A percentile compares a stretch with the other conserved stretches of the same genome.
Conservation (phyloP, 2,888 invertebrate species). For the Meghimatium bilineatum region DNA sequence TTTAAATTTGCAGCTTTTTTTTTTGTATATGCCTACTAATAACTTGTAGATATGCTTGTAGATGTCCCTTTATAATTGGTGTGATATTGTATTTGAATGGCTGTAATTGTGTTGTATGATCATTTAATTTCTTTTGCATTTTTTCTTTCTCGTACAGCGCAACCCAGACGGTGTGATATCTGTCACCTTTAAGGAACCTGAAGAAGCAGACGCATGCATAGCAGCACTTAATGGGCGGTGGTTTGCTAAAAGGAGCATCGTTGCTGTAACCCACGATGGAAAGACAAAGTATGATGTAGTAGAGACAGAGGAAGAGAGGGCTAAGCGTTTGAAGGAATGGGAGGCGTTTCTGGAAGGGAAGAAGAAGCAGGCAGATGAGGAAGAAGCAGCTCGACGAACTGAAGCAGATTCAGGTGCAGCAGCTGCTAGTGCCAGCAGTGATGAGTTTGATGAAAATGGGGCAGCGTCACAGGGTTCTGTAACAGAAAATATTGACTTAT, state of each 20-base stretch:
- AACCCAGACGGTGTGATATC: slow-evolving; percentile 96
- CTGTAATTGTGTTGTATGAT: too few relatives aligned
- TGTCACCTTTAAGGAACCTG: slow-evolving; percentile 91
- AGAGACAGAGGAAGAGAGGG: slow-evolving; percentile 92
- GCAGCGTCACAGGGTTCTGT: neutral
- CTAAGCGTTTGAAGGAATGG: slow-evolving; percentile 90
- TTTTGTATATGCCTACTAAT: too few relatives aligned
- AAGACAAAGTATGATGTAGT: slow-evolving; percentile 92
- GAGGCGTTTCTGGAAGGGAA: slow-evolving; percentile 78
- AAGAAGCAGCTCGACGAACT: neutral
- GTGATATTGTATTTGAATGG: too few relatives aligned
- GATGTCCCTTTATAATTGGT: too few relatives aligned
- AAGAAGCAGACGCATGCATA: slow-evolving; percentile 93
- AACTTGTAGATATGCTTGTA: too few relatives aligned
- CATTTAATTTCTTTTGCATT: neutral
- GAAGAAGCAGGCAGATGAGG: slow-evolving; percentile 20
- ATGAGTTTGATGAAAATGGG: neutral
- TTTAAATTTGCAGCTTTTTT: too few relatives aligned
- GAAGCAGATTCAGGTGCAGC: slow-evolving; percentile 7
- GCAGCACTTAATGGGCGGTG: slow-evolving; percentile 91
- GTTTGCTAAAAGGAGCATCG: slow-evolving; percentile 90
- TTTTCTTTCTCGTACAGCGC: slow-evolving; percentile 79
- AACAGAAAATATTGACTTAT: neutral
- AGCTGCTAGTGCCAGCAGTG: slow-evolving; percentile 9
- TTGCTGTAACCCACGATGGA: slow-evolving; percentile 95